Percentiles rank a stretch among this genome's conserved stretches.
phyloP scores from a whole-genome alignment of 2,113 vertebrate species.

The Sinocyclocheilus maitianheensis region DNA sequence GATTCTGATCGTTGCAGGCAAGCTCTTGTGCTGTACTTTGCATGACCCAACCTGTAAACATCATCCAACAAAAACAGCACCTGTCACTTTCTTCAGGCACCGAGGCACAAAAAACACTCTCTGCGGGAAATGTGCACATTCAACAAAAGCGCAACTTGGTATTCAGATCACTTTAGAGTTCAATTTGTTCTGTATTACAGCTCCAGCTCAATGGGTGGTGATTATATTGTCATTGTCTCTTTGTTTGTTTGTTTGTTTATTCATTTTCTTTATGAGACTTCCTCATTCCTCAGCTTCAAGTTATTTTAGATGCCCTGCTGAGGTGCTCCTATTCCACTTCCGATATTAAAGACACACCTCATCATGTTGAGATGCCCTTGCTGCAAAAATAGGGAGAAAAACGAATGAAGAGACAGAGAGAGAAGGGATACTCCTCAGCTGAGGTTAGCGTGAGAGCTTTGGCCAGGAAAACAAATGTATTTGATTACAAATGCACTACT shows the following conservation, averaged over 20 bases:
- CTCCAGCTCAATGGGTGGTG: constrained; percentile 11
- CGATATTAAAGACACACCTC: constrained; percentile 37
- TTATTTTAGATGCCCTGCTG: constrained; percentile 26
- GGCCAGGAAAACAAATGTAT: constrained; percentile 85
- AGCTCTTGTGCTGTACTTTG: constrained; percentile 22
- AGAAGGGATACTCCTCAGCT: constrained; percentile 46
- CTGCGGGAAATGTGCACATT: constrained; percentile 11
- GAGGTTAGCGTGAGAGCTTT: constrained; percentile 76
- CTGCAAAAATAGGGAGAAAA: not conserved
- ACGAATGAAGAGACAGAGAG: not conserved
- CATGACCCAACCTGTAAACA: constrained; percentile 38
- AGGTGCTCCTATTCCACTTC: constrained; percentile 15
- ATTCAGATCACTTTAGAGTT: constrained; percentile 36
- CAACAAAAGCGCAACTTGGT: constrained; percentile 23
- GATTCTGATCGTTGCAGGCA: constrained; percentile 22
- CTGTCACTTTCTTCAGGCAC: constrained; percentile 29
- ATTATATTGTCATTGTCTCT: constrained; percentile 69
- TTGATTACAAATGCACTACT: constrained; percentile 86
- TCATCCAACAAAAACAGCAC: constrained; percentile 28
- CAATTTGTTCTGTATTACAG: constrained; percentile 27
- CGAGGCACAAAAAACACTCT: not conserved
- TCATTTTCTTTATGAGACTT: constrained; percentile 53
- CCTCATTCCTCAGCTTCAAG: constrained; percentile 21
- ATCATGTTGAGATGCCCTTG: constrained; percentile 23
- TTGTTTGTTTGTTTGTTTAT: constrained; percentile 53